A percentile compares a stretch with the other conserved stretches of the same genome.
These are phyloP conservation scores for Pseudochromis fuscus DNA, from an alignment of 2,797 vertebrate species.

Conservation along the genomic window DNA sequence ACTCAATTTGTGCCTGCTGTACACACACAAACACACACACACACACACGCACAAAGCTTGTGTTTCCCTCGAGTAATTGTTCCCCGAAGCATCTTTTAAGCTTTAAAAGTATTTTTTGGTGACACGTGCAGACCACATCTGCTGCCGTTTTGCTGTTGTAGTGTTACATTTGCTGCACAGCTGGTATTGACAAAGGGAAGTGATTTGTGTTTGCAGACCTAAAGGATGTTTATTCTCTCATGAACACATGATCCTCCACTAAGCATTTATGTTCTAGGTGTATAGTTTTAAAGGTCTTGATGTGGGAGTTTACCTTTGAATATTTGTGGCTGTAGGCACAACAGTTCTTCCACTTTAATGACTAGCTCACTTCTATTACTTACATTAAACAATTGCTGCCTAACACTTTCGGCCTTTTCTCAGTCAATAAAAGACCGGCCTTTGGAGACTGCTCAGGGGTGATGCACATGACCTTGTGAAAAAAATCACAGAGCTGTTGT, in stretches of 20 bases:
- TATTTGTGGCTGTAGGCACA: too few species aligned
- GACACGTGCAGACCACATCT: slow-evolving; percentile 13
- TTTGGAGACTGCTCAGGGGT: background rate
- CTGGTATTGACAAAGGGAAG: slow-evolving; percentile 23
- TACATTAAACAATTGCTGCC: background rate
- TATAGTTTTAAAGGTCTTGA: slow-evolving; percentile 9
- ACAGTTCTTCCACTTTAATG: background rate
- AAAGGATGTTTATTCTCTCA: slow-evolving; percentile 16
- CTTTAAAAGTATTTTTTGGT: slow-evolving; percentile 18
- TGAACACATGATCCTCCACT: slow-evolving; percentile 1
- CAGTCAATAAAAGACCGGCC: slow-evolving; percentile 2
- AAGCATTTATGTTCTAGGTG: slow-evolving; percentile 8
- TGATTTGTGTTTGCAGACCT: slow-evolving; percentile 23
- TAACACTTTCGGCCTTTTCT: background rate
- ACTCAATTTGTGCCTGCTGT: slow-evolving; percentile 5
- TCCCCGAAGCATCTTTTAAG: slow-evolving; percentile 11
- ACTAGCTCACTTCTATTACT: too few species aligned
- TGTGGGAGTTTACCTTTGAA: slow-evolving; percentile 13
- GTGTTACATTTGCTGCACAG: slow-evolving; percentile 17
- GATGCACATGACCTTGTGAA: background rate
- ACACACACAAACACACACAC: too few species aligned
- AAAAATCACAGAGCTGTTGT: background rate
- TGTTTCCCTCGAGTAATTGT: slow-evolving; percentile 4
- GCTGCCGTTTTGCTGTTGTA: slow-evolving; percentile 18
- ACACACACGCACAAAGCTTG: background rate